Conservation (phyloP, 2,113 vertebrate genomes). For the Pogonocichla stellata region DNA sequence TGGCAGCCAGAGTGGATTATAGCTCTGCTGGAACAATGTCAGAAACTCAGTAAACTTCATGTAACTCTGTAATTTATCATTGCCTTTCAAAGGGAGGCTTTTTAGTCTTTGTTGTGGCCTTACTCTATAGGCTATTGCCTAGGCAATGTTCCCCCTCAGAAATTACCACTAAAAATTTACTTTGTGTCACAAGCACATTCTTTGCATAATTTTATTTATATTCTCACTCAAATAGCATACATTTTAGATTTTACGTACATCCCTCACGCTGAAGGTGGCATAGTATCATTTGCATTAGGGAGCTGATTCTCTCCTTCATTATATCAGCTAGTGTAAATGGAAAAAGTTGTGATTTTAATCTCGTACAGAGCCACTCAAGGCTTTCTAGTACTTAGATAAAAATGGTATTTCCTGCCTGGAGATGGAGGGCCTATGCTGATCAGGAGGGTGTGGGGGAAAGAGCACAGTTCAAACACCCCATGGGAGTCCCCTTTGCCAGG, state of each 20-base stretch:
- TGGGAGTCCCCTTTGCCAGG: neutral
- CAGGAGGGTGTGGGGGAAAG: neutral
- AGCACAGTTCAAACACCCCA: neutral
- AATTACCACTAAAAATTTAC: neutral
- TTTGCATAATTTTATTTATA: constrained; percentile 29
- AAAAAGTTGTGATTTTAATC: neutral
- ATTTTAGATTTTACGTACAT: neutral
- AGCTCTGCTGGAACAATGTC: neutral
- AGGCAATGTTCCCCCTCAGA: neutral
- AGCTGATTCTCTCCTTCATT: neutral
- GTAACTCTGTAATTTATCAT: neutral
- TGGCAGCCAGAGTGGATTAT: neutral
- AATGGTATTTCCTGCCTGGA: neutral
- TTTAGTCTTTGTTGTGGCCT: neutral
- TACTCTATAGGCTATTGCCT: neutral
- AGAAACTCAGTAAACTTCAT: neutral
- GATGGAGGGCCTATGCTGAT: neutral
- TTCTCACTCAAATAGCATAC: neutral
- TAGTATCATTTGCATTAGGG: neutral
- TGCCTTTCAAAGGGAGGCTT: neutral
- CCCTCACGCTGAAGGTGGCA: neutral
- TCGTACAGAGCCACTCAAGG: neutral
- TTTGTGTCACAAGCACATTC: neutral
- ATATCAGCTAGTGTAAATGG: neutral
- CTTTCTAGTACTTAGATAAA: neutral